Percentiles rank a stretch among this genome's conserved stretches.
Evolutionary conservation across 2,888 invertebrate genomes (phyloP).

Genomic region (Alloscopus bannaensis): DNA sequence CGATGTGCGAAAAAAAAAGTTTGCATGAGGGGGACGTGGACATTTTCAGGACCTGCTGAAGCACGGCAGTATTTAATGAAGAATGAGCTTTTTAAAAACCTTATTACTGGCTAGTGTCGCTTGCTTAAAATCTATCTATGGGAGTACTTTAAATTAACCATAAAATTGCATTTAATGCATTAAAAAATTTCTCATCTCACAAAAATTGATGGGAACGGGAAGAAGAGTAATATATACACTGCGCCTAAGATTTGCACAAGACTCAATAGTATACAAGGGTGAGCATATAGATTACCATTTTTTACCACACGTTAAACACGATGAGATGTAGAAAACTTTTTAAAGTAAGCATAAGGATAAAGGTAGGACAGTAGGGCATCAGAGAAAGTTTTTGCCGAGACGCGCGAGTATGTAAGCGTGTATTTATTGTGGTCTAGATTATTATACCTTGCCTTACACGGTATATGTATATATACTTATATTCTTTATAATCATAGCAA

Average conservation of each 20-base stretch:
- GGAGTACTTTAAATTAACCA: too few relatives aligned
- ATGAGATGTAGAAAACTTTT: constrained; percentile 15
- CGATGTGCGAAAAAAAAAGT: too few relatives aligned
- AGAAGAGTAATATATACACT: too few relatives aligned
- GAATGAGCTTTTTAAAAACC: too few relatives aligned
- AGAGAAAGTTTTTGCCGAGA: constrained; percentile 68
- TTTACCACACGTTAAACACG: constrained; percentile 4
- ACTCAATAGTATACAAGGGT: not conserved
- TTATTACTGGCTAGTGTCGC: too few relatives aligned
- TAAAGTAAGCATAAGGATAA: constrained; percentile 46
- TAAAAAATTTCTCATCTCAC: too few relatives aligned
- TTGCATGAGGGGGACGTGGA: too few relatives aligned
- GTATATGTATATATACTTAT: constrained; percentile 5
- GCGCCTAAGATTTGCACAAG: not conserved
- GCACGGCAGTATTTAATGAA: too few relatives aligned
- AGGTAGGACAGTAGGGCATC: constrained; percentile 69
- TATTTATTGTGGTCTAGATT: constrained; percentile 55
- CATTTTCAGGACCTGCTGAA: too few relatives aligned
- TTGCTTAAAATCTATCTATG: too few relatives aligned
- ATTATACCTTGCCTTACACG: constrained; percentile 23
- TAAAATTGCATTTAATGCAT: too few relatives aligned
- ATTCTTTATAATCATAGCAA: constrained; percentile 22
- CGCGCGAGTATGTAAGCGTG: constrained; percentile 48
- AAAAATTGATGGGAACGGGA: too few relatives aligned
- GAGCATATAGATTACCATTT: not conserved